Percentiles rank a stretch among this genome's conserved stretches.
Conservation (phyloP, 2,113 vertebrate genomes). For the Cnemophilus loriae region DNA sequence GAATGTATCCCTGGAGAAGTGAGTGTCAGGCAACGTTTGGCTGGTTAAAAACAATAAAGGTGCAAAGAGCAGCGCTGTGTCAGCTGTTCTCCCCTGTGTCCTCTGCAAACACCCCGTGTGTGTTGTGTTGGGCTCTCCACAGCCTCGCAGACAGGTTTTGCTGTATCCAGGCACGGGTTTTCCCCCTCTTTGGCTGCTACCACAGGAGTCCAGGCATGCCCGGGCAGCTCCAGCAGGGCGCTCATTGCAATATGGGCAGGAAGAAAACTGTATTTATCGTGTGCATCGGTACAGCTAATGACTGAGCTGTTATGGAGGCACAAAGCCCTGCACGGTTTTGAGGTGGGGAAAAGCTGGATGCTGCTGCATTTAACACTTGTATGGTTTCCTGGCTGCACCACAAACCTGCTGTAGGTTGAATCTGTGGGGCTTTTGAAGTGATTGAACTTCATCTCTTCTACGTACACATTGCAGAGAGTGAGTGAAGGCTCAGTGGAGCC, state of each 20-base stretch:
- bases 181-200: not conserved
- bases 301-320: not conserved
- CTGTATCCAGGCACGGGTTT: not conserved
- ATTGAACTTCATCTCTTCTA: not conserved
- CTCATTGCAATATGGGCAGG: not conserved
- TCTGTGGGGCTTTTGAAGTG: not conserved
- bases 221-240: not conserved
- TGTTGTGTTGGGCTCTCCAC: not conserved
- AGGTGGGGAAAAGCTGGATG: not conserved
- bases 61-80: not conserved
- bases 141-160: not conserved
- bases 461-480: not conserved
- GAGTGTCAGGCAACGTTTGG: not conserved
- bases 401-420: not conserved
- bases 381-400: not conserved
- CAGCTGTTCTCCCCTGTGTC: not conserved
- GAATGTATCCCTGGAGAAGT: not conserved
- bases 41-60: not conserved
- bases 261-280: not conserved
- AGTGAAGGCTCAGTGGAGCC: not conserved
- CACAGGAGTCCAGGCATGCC: not conserved
- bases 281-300: not conserved
- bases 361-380: not conserved
- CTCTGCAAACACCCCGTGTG: fast-evolving
- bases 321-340: not conserved